Conservation (phyloP, 2,888 invertebrate species). For the Amiota minor region DNA sequence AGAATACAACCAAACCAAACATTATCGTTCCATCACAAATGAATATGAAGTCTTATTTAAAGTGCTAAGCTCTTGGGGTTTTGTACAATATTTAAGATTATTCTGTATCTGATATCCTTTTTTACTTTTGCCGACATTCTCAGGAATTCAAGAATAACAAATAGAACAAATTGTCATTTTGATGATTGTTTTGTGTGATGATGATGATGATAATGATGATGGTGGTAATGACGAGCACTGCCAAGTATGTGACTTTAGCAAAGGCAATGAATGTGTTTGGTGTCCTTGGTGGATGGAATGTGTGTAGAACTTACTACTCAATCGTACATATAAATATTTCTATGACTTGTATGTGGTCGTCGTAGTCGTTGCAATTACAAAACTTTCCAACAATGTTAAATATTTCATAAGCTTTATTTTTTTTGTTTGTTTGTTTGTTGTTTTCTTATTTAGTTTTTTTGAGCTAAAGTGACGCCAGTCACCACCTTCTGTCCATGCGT, state of each 20-base stretch:
- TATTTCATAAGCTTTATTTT: slow-evolving; percentile 18
- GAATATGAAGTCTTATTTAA: no score
- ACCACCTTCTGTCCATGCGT: no score
- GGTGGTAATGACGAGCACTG: background rate
- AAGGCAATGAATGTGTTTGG: background rate
- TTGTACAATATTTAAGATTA: no score
- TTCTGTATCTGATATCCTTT: no score
- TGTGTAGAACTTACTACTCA: no score
- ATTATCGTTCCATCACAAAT: no score
- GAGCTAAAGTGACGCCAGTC: no score
- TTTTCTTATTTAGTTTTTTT: background rate
- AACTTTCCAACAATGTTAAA: slow-evolving; percentile 14
- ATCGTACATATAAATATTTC: background rate
- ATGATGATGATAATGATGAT: background rate
- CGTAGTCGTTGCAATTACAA: slow-evolving; percentile 1
- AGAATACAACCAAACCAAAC: background rate
- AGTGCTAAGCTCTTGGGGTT: no score
- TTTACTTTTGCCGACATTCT: no score
- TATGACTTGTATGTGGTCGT: background rate
- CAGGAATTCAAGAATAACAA: slow-evolving; percentile 13
- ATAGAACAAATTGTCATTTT: background rate
- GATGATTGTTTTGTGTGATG: background rate
- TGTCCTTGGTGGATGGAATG: slow-evolving; percentile 1
- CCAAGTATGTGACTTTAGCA: no score
- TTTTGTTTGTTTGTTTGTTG: background rate